Evolutionary conservation across 2,888 invertebrate genomes (phyloP).

Genomic region (Rotaria macrura): DNA sequence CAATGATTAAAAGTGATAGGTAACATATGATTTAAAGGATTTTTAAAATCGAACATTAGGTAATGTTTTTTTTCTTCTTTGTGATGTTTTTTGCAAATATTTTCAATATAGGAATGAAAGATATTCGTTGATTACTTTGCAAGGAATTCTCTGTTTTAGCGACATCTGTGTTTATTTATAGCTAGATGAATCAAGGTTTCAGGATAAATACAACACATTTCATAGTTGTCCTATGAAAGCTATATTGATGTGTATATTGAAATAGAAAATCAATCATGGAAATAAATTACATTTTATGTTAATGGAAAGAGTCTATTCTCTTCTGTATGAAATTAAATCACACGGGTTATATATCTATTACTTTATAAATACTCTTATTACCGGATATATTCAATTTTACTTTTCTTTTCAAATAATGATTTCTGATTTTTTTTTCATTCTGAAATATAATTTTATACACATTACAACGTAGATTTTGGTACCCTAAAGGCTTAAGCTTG

Average conservation of each 20-base stretch:
- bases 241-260: neutral
- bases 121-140: neutral
- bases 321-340: neutral
- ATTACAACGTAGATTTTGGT: neutral
- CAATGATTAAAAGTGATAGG: neutral
- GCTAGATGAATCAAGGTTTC: neutral
- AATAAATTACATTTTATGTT: neutral
- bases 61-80: no score
- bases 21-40: neutral
- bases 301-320: neutral
- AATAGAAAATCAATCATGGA: neutral
- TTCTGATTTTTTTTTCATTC: neutral
- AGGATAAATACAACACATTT: neutral
- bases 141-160: neutral
- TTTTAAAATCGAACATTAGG: no score
- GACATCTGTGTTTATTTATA: neutral
- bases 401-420: neutral
- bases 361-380: neutral
- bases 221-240: neutral
- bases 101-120: neutral
- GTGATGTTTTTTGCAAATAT: neutral
- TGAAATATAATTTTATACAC: neutral
- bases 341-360: neutral
- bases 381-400: neutral
- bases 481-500: neutral